phyloP scores from a whole-genome alignment of 2,113 vertebrate species.

The Columba janthina region DNA sequence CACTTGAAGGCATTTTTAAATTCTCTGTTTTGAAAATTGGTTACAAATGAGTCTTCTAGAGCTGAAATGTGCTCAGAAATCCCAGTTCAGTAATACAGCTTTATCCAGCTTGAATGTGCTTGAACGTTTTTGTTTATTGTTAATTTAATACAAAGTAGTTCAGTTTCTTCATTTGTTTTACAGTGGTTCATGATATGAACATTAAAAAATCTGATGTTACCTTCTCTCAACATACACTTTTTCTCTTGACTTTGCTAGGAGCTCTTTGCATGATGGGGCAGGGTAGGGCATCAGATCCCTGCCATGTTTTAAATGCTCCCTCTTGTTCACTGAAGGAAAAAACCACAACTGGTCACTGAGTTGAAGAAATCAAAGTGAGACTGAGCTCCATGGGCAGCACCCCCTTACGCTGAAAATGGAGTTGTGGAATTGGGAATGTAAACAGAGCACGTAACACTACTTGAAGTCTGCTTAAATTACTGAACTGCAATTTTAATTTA shows the following conservation, averaged over 20 bases:
- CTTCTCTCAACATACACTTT: not conserved
- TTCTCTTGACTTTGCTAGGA: not conserved
- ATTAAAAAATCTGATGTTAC: not conserved
- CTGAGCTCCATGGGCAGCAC: not conserved
- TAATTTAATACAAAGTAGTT: not conserved
- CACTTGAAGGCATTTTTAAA: slow-evolving; percentile 38
- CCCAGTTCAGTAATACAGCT: slow-evolving; percentile 4
- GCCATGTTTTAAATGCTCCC: not conserved
- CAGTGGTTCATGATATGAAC: not conserved
- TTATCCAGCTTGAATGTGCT: not conserved
- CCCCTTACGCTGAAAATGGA: not conserved
- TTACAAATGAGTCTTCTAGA: not conserved
- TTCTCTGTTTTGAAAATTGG: not conserved
- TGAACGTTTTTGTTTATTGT: not conserved
- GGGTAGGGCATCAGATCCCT: not conserved
- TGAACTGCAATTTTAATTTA: slow-evolving; percentile 29
- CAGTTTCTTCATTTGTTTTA: not conserved
- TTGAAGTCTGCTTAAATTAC: not conserved
- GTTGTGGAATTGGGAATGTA: not conserved
- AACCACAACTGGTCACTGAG: not conserved
- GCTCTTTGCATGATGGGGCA: not conserved
- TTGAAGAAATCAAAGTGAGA: not conserved
- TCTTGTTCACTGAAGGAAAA: not conserved
- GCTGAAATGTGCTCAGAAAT: not conserved
- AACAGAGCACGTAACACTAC: not conserved